Evolutionary conservation across 2,888 invertebrate species (phyloP).

Genomic region (Mythimna lalbum): DNA sequence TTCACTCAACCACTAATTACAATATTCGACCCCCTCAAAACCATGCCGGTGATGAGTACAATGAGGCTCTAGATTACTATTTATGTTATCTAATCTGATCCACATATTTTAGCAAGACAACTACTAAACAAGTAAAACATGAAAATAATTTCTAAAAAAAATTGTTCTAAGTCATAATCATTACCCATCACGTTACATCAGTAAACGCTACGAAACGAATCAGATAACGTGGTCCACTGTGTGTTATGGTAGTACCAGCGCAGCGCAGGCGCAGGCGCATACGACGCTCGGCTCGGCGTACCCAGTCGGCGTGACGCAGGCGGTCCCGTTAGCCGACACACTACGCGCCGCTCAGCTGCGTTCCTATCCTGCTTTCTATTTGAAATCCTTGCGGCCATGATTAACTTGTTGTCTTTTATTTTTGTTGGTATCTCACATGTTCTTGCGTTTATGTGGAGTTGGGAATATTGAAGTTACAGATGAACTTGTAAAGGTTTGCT

Average conservation of each 20-base stretch:
- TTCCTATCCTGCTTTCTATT: slow-evolving; percentile 77
- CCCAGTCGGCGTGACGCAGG: slow-evolving; percentile 70
- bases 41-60: too few relatives aligned
- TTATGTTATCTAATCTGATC: too few relatives aligned
- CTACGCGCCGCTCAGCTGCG: slow-evolving; percentile 77
- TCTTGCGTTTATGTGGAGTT: slow-evolving; percentile 1
- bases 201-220: slow-evolving; percentile 34
- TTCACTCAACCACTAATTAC: too few relatives aligned
- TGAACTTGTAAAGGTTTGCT: too few relatives aligned
- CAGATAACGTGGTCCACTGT: slow-evolving; percentile 37
- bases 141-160: neutral
- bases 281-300: slow-evolving; percentile 52
- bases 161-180: neutral
- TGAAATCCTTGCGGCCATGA: slow-evolving; percentile 70
- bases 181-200: neutral
- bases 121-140: neutral
- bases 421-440: neutral
- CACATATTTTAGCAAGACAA: too few relatives aligned
- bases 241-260: slow-evolving; percentile 19
- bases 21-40: too few relatives aligned
- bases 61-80: too few relatives aligned
- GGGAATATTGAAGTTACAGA: neutral
- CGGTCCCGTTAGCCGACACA: slow-evolving; percentile 86
- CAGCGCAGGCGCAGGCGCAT: slow-evolving; percentile 48
- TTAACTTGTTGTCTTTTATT: slow-evolving; percentile 44